phyloP scores from a whole-genome alignment of 92 coral and sea anemone species.

The Zoanthus solanderi region DNA sequence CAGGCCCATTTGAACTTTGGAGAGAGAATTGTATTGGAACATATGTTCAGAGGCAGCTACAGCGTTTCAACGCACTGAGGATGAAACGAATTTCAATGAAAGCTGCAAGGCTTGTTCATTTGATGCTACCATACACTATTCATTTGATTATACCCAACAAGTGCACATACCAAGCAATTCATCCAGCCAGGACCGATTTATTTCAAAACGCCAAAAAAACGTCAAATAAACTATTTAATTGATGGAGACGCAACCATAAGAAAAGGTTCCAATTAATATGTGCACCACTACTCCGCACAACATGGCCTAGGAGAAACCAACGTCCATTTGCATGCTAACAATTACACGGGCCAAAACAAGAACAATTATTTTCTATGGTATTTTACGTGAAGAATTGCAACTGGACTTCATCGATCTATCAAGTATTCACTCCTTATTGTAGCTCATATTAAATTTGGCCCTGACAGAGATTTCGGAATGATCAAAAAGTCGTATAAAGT shows the following conservation, averaged over 20 bases:
- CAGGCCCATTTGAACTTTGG: conserved; percentile 64
- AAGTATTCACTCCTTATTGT: conserved; percentile 62
- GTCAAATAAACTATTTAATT: conserved; percentile 63
- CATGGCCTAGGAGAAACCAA: conserved; percentile 69
- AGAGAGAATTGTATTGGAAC: conserved; percentile 53
- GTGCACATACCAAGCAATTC: conserved; percentile 74
- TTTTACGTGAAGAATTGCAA: conserved; percentile 55
- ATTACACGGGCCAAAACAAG: conserved; percentile 71
- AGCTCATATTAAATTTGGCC: conserved; percentile 52
- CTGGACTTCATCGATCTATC: conserved; percentile 39
- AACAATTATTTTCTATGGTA: conserved; percentile 72
- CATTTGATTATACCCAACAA: conserved; percentile 74
- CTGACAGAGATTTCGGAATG: background rate
- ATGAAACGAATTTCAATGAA: background rate
- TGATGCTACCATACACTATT: conserved; percentile 52
- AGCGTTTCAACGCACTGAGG: background rate
- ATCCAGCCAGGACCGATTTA: conserved; percentile 79
- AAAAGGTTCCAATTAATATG: conserved; percentile 47
- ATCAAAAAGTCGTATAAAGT: background rate
- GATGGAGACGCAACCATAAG: conserved; percentile 65
- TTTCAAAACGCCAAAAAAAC: conserved; percentile 68
- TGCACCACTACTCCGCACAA: conserved; percentile 60
- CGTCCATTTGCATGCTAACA: conserved; percentile 57
- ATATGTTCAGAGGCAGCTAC: background rate
- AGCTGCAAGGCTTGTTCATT: conserved; percentile 35